phyloP scores from a whole-genome alignment of 2,888 invertebrate species.

The Camponotus fellah region DNA sequence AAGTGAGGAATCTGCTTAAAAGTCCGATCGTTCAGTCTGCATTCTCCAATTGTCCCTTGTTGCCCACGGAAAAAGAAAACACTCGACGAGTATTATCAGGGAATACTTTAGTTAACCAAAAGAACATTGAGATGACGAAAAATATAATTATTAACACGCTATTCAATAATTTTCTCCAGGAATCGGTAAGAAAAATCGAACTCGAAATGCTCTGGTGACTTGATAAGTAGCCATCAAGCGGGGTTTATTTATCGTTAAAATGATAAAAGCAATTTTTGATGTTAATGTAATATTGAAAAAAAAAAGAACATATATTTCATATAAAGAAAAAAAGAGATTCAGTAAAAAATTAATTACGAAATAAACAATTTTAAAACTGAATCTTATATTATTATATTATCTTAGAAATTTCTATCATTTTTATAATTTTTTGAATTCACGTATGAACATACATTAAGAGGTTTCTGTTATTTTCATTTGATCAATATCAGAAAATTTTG shows the following conservation, averaged over 20 bases:
- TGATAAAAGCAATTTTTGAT: background rate
- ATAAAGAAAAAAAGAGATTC: background rate
- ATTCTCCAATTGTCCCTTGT: slow-evolving; percentile 52
- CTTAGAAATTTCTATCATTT: background rate
- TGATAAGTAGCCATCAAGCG: background rate
- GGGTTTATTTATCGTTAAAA: background rate
- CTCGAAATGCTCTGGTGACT: background rate
- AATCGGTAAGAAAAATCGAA: background rate
- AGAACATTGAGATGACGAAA: slow-evolving; percentile 6
- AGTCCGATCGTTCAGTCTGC: slow-evolving; percentile 78
- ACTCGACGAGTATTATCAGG: slow-evolving; percentile 53
- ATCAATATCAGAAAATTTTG: background rate
- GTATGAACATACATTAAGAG: background rate
- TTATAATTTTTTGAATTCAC: background rate
- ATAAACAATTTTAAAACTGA: background rate
- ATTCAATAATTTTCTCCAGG: background rate
- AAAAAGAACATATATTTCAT: background rate
- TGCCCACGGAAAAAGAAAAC: slow-evolving; percentile 55
- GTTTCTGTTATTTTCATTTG: background rate
- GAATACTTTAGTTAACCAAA: slow-evolving; percentile 27
- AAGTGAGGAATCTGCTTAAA: slow-evolving; percentile 75
- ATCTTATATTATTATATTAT: background rate
- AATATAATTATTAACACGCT: background rate
- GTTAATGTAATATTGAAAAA: background rate
- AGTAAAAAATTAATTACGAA: background rate